phyloP scores from a whole-genome alignment of 2,888 invertebrate genomes.

The Drosophila gaucha region DNA sequence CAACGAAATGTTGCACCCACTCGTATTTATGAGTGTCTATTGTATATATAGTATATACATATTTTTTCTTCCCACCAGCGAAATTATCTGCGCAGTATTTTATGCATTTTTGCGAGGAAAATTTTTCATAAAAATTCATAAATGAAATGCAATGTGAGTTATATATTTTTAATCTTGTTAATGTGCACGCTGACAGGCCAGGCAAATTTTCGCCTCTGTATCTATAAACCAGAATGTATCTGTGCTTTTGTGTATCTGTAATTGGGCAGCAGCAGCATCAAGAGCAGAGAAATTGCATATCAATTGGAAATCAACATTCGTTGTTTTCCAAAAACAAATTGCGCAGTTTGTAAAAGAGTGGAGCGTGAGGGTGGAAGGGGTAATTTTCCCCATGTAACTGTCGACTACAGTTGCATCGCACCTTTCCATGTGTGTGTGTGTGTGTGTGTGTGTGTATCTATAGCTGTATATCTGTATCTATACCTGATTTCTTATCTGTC shows the following conservation, averaged over 20 bases:
- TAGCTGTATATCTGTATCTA: conserved; percentile 10
- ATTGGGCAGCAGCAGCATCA: conserved; percentile 2
- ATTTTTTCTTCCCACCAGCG: background rate
- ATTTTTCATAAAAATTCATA: conserved; percentile 40
- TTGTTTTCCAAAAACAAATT: conserved; percentile 55
- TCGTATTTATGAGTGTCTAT: background rate
- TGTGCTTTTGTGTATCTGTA: conserved; percentile 4
- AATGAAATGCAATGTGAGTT: conserved; percentile 26
- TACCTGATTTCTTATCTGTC: conserved; percentile 35
- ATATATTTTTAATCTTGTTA: conserved; percentile 28
- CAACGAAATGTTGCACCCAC: conserved; percentile 10
- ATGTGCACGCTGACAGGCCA: conserved; percentile 32
- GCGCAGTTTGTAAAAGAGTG: conserved; percentile 56
- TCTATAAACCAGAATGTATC: background rate
- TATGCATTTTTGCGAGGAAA: conserved; percentile 45
- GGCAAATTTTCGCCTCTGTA: conserved; percentile 5
- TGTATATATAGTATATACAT: background rate
- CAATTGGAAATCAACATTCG: conserved; percentile 61
- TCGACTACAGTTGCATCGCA: conserved; percentile 44
- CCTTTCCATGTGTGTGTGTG: conserved; percentile 1
- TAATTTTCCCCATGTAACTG: conserved; percentile 13
- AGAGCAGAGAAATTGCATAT: conserved; percentile 50
- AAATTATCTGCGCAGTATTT: conserved; percentile 44
- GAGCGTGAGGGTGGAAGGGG: background rate
- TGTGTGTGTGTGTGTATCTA: conserved; percentile 13